A percentile compares a stretch with the other conserved stretches of the same genome.
Evolutionary conservation across 2,113 vertebrate species (phyloP).

Genomic region (Chionomys nivalis): DNA sequence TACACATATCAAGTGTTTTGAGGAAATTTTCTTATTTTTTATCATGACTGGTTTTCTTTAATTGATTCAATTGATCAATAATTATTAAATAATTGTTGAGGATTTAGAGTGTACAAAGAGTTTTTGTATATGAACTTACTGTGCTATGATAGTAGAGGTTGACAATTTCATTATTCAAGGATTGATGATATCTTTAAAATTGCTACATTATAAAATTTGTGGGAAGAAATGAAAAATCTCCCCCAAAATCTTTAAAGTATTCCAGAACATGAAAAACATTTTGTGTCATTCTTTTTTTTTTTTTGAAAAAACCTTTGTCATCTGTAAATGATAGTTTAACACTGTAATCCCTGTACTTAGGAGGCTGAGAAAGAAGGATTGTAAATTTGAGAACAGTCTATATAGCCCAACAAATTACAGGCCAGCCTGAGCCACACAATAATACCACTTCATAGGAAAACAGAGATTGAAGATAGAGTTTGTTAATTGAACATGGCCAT

Average conservation of each 20-base stretch:
- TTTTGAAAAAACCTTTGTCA: background rate
- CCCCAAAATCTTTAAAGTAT: background rate
- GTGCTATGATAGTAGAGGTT: background rate
- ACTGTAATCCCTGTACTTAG: background rate
- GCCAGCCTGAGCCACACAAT: too few relatives aligned
- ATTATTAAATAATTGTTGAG: background rate
- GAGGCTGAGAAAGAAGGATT: background rate
- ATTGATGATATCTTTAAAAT: background rate
- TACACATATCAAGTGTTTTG: background rate
- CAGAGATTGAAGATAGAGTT: too few relatives aligned
- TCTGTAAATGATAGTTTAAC: background rate
- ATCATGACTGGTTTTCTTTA: background rate
- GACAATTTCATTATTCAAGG: background rate
- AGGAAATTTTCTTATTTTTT: background rate
- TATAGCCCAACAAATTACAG: too few relatives aligned
- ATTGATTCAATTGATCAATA: background rate
- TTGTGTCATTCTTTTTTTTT: background rate
- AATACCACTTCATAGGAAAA: too few relatives aligned
- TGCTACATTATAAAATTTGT: background rate
- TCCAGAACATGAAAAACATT: background rate
- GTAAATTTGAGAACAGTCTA: background rate
- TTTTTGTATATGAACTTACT: background rate
- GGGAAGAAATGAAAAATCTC: background rate
- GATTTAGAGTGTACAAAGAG: background rate
- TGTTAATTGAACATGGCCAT: too few relatives aligned